These are phyloP conservation scores for Sarcophaga peregrina DNA, from an alignment of 1,140 invertebrate species.

Conservation along the genomic window DNA sequence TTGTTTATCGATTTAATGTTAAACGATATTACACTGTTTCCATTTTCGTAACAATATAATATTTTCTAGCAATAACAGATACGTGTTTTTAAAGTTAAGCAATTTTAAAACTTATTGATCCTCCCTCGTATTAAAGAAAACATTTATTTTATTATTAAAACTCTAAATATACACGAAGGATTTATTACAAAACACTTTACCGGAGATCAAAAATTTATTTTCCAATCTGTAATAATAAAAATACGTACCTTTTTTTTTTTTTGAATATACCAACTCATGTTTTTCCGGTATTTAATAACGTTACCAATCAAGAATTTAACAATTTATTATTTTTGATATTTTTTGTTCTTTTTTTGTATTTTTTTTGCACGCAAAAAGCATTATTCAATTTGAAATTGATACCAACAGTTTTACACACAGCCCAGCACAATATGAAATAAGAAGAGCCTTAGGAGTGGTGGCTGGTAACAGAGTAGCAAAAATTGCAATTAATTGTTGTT, in stretches of 20 bases:
- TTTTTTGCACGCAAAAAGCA: neutral
- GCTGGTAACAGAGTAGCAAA: neutral
- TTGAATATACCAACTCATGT: too few relatives aligned
- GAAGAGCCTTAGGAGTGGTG: neutral
- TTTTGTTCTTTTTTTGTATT: neutral
- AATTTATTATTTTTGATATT: neutral
- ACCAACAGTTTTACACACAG: neutral
- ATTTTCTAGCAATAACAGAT: too few relatives aligned
- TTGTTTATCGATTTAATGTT: too few relatives aligned
- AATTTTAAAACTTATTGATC: too few relatives aligned
- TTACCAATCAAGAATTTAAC: neutral
- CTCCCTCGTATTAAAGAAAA: too few relatives aligned
- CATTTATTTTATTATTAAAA: too few relatives aligned
- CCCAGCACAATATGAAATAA: too few relatives aligned
- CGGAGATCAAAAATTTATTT: neutral
- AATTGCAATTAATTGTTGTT: conserved; percentile 9
- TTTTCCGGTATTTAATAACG: neutral
- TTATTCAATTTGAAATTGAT: neutral
- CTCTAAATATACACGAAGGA: neutral
- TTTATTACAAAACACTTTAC: neutral
- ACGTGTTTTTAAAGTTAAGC: too few relatives aligned
- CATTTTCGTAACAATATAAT: too few relatives aligned
- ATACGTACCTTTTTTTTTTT: neutral
- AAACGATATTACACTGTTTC: too few relatives aligned
- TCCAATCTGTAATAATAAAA: neutral